phyloP scores from a whole-genome alignment of 2,888 invertebrate species.

The Urechis unicinctus region DNA sequence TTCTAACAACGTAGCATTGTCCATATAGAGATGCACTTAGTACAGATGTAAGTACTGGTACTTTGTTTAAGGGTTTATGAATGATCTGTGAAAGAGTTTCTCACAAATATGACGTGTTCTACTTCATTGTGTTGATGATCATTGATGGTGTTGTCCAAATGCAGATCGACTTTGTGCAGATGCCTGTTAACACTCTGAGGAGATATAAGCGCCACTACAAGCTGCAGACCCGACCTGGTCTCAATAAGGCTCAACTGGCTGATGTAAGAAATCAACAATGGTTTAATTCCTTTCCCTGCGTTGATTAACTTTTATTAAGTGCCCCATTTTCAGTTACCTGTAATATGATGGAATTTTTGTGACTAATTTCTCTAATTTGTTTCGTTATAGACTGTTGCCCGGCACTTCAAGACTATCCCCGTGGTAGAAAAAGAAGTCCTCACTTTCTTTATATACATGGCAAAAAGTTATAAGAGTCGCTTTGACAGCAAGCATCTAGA shows the following conservation, averaged over 20 bases:
- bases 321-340: too few species aligned
- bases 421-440: conserved; percentile 91
- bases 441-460: conserved; percentile 91
- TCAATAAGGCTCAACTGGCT: conserved; percentile 90
- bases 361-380: conserved; percentile 18
- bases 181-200: conserved; percentile 86
- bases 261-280: conserved; percentile 82
- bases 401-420: conserved; percentile 91
- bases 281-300: neutral
- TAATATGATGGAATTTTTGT: too few species aligned
- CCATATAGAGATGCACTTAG: too few species aligned
- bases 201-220: conserved; percentile 91
- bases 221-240: conserved; percentile 80
- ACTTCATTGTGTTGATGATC: too few species aligned
- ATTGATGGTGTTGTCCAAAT: too few species aligned
- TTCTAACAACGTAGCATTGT: too few species aligned
- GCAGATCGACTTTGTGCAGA: conserved; percentile 76
- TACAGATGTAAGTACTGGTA: too few species aligned
- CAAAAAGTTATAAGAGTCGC: conserved; percentile 52
- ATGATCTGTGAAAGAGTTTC: too few species aligned
- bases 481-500: neutral
- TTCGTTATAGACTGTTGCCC: conserved; percentile 75
- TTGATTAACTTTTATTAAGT: too few species aligned
- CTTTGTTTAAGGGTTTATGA: too few species aligned
- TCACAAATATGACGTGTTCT: too few species aligned